These are phyloP conservation scores for Notiomystis cincta DNA, from an alignment of 2,113 vertebrate species.

Conservation along the genomic window DNA sequence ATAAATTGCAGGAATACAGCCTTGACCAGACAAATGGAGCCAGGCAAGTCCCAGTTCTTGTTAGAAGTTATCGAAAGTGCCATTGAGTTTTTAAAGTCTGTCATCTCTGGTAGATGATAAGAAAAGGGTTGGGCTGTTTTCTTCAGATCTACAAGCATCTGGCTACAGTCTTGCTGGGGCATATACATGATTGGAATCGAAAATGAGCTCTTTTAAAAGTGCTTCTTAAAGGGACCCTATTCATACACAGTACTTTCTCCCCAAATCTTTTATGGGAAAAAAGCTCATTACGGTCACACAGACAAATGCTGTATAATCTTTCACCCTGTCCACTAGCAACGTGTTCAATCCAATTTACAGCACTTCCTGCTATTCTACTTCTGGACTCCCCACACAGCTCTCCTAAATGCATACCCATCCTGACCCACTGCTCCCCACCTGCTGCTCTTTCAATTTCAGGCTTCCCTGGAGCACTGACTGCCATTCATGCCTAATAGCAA, in stretches of 20 bases:
- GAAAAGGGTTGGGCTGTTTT: constrained; percentile 64
- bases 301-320: constrained; percentile 65
- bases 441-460: constrained; percentile 51
- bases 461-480: constrained; percentile 57
- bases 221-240: constrained; percentile 59
- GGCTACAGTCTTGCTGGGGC: constrained; percentile 62
- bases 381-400: constrained; percentile 56
- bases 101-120: constrained; percentile 61
- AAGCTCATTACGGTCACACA: constrained; percentile 56
- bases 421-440: constrained; percentile 55
- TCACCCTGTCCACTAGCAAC: constrained; percentile 58
- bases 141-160: constrained; percentile 52
- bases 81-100: constrained; percentile 65
- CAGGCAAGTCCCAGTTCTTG: constrained; percentile 63
- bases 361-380: constrained; percentile 52
- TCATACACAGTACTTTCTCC: constrained; percentile 55
- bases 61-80: constrained; percentile 63
- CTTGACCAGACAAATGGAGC: constrained; percentile 63
- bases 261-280: constrained; percentile 60
- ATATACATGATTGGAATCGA: constrained; percentile 56
- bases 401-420: constrained; percentile 41
- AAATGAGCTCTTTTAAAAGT: constrained; percentile 59
- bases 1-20: constrained; percentile 64
- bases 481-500: constrained; percentile 66
- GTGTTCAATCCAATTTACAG: constrained; percentile 65